Evolutionary conservation across 2,888 invertebrate species (phyloP).

Genomic region (Glyphotaelius pellucidus): DNA sequence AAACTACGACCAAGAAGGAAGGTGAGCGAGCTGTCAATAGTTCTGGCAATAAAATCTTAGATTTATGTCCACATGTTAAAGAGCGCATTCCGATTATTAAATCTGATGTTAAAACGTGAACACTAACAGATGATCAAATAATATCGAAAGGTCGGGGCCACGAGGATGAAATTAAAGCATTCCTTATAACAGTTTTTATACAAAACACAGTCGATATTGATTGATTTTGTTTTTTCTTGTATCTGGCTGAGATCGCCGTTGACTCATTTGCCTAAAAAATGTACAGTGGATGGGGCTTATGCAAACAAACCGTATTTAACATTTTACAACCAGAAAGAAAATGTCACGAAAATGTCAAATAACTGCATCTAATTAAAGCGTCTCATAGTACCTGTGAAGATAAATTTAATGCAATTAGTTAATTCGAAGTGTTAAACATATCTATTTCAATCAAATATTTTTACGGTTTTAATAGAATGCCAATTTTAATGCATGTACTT

Average conservation of each 20-base stretch:
- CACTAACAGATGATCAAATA: constrained; percentile 2
- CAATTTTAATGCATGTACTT: not conserved
- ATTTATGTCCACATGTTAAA: constrained; percentile 24
- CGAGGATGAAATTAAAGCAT: constrained; percentile 4
- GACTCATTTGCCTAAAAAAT: not conserved
- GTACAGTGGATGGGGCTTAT: not conserved
- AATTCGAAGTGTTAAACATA: not conserved
- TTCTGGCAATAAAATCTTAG: constrained; percentile 26
- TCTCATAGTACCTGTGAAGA: not conserved
- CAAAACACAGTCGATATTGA: not conserved
- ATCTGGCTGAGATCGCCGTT: not conserved
- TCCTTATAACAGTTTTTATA: constrained; percentile 8
- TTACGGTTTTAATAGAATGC: not conserved
- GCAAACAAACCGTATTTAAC: not conserved
- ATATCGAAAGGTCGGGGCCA: constrained; percentile 37
- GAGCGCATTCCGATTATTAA: constrained; percentile 17
- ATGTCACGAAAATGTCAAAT: not conserved
- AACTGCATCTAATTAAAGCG: not conserved
- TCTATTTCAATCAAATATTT: not conserved
- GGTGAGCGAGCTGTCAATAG: constrained; percentile 42
- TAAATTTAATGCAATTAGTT: not conserved
- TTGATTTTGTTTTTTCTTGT: constrained; percentile 21
- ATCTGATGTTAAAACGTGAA: not conserved
- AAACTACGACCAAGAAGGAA: constrained; percentile 56
- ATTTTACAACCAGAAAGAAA: not conserved